Evolutionary conservation across 2,113 vertebrate species (phyloP).

Genomic region (Cavia aperea): DNA sequence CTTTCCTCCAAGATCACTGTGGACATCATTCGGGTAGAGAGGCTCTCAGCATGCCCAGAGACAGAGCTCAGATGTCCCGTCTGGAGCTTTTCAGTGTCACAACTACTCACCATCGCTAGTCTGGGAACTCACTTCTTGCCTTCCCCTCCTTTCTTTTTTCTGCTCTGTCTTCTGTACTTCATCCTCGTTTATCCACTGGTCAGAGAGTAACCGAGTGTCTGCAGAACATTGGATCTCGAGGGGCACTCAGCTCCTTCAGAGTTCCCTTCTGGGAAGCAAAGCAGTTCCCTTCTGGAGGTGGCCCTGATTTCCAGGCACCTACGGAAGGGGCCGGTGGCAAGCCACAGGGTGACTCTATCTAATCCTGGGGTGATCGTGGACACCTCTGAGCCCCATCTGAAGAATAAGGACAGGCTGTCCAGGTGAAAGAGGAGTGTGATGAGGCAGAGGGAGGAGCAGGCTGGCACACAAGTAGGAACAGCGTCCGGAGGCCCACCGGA

Average conservation of each 20-base stretch:
- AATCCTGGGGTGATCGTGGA: background rate
- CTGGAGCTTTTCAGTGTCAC: background rate
- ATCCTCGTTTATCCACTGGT: background rate
- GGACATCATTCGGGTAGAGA: background rate
- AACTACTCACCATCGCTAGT: background rate
- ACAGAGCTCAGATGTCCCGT: background rate
- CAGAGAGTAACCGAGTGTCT: background rate
- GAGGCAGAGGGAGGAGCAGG: background rate
- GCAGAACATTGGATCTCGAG: background rate
- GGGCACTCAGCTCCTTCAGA: too few species aligned
- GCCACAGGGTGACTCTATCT: rapidly evolving
- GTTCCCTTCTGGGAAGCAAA: too few species aligned
- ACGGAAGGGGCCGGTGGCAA: background rate
- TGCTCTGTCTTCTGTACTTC: background rate
- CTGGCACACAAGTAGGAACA: background rate
- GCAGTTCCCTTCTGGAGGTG: background rate
- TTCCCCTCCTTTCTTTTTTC: background rate
- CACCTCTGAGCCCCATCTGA: background rate
- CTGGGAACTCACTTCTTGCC: background rate
- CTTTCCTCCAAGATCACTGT: background rate
- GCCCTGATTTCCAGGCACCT: background rate
- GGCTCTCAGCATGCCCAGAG: too few species aligned
- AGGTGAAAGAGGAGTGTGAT: rapidly evolving
- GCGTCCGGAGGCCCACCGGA: background rate
- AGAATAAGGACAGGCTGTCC: background rate